Base-by-base conservation (phyloP, 2,888 invertebrate species). In the Melangyna quadrimaculata region DNA sequence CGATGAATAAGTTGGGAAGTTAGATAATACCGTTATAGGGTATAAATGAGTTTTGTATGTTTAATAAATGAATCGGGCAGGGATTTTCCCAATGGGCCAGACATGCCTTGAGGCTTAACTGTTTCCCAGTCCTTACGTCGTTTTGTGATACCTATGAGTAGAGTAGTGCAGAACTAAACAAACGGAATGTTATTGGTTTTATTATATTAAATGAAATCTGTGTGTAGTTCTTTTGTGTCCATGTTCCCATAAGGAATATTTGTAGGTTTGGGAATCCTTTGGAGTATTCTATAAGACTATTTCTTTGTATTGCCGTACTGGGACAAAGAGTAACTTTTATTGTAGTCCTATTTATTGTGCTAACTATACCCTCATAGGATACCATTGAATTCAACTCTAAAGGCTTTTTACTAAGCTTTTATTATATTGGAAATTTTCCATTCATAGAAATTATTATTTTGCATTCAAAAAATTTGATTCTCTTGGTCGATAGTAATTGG, bases 141-240 rank as follows among this genome's bases (percentile, higher is more conserved):
- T 48, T 59, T 75, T 75, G 59, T 69, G 27, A 75, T 48, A 27
- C 5, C n/a, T n/a, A n/a, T n/a, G 9, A 29, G 7, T 51, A 22
- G 22, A n/a, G n/a, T n/a, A n/a, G n/a, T n/a, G n/a, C n/a, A n/a
- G 2, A 48, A 22, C 48, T 22, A n/a, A 14, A 24, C 43, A 57
- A 45, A 43, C 22, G 8, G n/a, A 45, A 12, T 17, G 27, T 48
- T 75, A 75, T 48, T 27, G 37, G 7, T 77, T 77, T 69, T 35
- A 27, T 69, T 19, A 10, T 32, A 32, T 35, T 12, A 3, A 12
- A 3, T 40, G 3, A 67, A 75, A 75, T 67, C 37, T 67, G 48
- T 48, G 48, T 45, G 29, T 19, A 32, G 35, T 14, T 12, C 14
- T 14, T 59, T 22, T 37, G 22, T 59, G 35, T 22, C 9, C 12